A percentile compares a stretch with the other conserved stretches of the same genome.
Evolutionary conservation across 2,113 vertebrate species (phyloP).

Genomic region (Plestiodon gilberti): DNA sequence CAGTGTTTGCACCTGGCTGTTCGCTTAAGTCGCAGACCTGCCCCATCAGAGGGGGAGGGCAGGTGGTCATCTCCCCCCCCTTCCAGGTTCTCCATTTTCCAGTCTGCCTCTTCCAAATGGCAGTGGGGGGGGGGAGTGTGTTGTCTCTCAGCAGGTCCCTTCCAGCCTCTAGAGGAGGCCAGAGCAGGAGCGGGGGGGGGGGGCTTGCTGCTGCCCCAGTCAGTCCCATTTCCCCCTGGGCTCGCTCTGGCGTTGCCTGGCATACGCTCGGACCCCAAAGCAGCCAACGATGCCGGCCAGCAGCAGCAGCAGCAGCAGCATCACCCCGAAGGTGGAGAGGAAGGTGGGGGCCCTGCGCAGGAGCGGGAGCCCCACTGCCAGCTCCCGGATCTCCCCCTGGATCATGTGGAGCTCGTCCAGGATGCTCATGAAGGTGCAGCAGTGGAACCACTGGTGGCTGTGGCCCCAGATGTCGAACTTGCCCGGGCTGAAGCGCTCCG

Average conservation of each 20-base stretch:
- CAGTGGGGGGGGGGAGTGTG: no score
- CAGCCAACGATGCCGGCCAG: conserved; percentile 75
- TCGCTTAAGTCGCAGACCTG: not conserved
- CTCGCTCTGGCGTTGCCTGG: no score
- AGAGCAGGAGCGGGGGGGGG: no score
- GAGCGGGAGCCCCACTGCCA: conserved; percentile 12
- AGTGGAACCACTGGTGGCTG: conserved; percentile 86
- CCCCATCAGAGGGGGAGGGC: no score
- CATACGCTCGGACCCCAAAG: conserved; percentile 52
- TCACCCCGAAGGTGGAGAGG: conserved; percentile 77
- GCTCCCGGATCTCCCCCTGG: conserved; percentile 73
- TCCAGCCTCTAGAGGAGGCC: no score
- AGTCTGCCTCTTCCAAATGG: no score
- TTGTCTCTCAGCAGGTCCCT: not conserved
- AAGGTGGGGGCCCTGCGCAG: conserved; percentile 50
- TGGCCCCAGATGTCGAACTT: conserved; percentile 83
- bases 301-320: conserved; percentile 77
- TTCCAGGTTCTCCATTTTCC: not conserved
- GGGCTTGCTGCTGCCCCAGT: not conserved
- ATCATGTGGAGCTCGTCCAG: conserved; percentile 83
- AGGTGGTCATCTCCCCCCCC: not conserved
- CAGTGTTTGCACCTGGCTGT: no score
- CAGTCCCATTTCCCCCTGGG: not conserved
- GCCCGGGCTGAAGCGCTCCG: conserved; percentile 76
- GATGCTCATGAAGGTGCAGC: conserved; percentile 82